phyloP scores from a whole-genome alignment of 2,888 invertebrate species.

The Eupithecia pulchellata region DNA sequence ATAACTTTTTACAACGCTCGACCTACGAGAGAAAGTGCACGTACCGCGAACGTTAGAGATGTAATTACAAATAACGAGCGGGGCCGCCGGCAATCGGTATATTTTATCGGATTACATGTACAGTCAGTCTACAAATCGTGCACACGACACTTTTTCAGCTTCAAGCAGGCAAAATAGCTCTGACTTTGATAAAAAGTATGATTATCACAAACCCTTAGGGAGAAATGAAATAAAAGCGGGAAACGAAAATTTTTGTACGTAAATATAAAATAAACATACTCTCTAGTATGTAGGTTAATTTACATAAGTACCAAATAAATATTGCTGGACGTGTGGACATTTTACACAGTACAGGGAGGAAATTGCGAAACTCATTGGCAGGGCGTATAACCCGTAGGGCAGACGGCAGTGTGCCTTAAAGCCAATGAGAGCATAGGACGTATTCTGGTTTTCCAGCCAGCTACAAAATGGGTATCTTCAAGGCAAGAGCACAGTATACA shows the following conservation, averaged over 20 bases:
- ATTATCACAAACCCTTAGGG: background rate
- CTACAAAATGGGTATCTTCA: background rate
- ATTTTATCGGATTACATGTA: slow-evolving; percentile 77
- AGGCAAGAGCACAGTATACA: too few relatives aligned
- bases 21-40: slow-evolving; percentile 44
- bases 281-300: background rate
- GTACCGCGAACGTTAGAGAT: slow-evolving; percentile 53
- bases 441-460: background rate
- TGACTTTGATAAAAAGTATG: background rate
- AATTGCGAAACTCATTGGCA: background rate
- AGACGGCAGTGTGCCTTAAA: background rate
- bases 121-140: slow-evolving; percentile 35
- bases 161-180: background rate
- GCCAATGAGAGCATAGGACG: background rate
- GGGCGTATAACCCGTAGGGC: background rate
- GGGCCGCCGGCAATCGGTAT: slow-evolving; percentile 65
- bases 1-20: slow-evolving; percentile 45
- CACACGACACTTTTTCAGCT: background rate
- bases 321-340: too few relatives aligned
- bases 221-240: too few relatives aligned
- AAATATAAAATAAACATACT: background rate
- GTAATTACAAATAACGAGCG: slow-evolving; percentile 77
- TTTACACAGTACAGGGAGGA: too few relatives aligned
- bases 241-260: background rate
- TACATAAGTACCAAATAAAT: too few relatives aligned